Evolutionary conservation across 1,140 invertebrate species (phyloP), one percentile per base, ranked within the genome.

Genomic region (Metaphire vulgaris): DNA sequence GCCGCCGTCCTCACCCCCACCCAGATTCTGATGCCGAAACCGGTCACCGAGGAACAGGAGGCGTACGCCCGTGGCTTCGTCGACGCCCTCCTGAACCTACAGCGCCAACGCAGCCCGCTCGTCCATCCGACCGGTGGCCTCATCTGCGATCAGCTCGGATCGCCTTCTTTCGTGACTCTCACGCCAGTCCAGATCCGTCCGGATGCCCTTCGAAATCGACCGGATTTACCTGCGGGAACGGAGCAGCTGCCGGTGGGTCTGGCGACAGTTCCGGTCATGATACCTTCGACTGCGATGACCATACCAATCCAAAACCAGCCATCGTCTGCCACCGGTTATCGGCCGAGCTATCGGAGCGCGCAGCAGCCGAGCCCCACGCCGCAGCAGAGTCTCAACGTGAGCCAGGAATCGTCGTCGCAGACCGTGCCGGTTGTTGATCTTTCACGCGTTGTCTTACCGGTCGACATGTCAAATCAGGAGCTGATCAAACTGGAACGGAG

Each of bases 381-480:
- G n/a, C n/a, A n/a, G n/a, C n/a, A n/a, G n/a, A n/a, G n/a, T n/a
- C n/a, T n/a, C n/a, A n/a, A n/a, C n/a, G n/a, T n/a, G n/a, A n/a
- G n/a, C n/a, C n/a, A n/a, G n/a, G n/a, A n/a, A n/a, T n/a, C n/a
- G 41, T 56, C 41, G 41, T 56, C 41, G 41, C 41, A 56, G 41
- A 56, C 41, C 41, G 41, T 56, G 6, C 41, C 41, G 21, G 41
- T 56, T 21, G 6, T 56, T 56, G 41, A 56, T 21, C 41, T 56
- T 6, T 12, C 41, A 95, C 69, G 99, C 99, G 78, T 92, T 94
- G 1, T 91, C 92, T 82, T 88, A 99, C 64, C 84, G 85, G 78
- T 98, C 73, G 92, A 98, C 85, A 97, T 98, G 95, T 95, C 95
- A 83, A 90, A 90, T 64, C 96, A 98, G 84, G 96, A 98, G 85